Evolutionary conservation across 2,797 vertebrate genomes (phyloP).

Genomic region (Falco peregrinus): DNA sequence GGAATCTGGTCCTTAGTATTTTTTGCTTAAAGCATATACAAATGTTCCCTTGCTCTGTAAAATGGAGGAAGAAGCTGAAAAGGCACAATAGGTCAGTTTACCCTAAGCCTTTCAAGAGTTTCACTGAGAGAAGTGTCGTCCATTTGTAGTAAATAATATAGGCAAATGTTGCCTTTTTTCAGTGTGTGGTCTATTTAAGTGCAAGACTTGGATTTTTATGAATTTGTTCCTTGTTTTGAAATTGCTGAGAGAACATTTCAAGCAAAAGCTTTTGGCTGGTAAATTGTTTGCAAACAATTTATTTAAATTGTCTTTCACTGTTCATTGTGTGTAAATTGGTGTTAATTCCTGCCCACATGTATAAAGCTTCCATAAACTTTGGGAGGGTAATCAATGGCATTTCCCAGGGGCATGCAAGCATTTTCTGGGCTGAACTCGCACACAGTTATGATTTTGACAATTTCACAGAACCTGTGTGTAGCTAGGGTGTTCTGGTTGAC

Average conservation of each 20-base stretch:
- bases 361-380: not conserved
- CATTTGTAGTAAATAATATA: not conserved
- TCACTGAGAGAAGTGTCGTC: not conserved
- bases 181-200: not conserved
- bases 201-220: not conserved
- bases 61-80: not conserved
- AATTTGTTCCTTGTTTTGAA: not conserved
- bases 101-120: not conserved
- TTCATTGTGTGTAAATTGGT: not conserved
- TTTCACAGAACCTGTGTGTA: not conserved
- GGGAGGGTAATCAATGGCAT: not conserved
- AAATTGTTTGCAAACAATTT: not conserved
- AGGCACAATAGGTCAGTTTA: not conserved
- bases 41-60: not conserved
- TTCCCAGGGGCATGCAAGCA: not conserved
- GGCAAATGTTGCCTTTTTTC: not conserved
- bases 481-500: not conserved
- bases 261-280: not conserved
- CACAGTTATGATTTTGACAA: not conserved
- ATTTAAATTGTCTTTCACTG: not conserved
- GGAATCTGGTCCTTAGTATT: not conserved
- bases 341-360: not conserved
- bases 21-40: not conserved
- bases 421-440: not conserved
- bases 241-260: not conserved